Percentiles rank a stretch among this genome's conserved stretches.
phyloP scores from a whole-genome alignment of 2,113 vertebrate species.

The Nothoprocta perdicaria region DNA sequence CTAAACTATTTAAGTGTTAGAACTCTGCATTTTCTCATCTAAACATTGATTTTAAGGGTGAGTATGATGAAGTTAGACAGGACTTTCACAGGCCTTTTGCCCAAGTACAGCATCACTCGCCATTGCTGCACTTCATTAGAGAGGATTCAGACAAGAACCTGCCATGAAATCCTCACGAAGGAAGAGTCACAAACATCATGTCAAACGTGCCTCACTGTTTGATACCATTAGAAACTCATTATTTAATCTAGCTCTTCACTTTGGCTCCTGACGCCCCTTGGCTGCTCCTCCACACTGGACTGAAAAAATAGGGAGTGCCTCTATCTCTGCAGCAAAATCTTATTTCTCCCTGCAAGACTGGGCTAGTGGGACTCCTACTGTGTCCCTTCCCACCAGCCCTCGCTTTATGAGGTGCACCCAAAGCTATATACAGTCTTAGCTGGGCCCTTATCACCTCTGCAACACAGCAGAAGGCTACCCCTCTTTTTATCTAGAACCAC shows the following conservation, averaged over 20 bases:
- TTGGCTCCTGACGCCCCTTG: not conserved
- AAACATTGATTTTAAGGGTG: not conserved
- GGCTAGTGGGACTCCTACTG: not conserved
- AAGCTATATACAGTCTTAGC: not conserved
- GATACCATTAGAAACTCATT: not conserved
- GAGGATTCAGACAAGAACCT: not conserved
- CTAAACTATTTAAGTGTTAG: not conserved
- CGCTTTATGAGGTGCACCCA: not conserved
- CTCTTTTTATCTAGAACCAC: not conserved
- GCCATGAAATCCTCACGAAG: rapidly evolving
- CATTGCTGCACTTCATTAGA: not conserved
- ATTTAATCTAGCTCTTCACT: not conserved
- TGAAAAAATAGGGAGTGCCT: not conserved
- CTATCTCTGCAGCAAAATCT: not conserved
- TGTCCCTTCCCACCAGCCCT: not conserved
- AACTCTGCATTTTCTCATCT: not conserved
- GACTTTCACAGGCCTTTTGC: not conserved
- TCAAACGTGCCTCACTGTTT: not conserved
- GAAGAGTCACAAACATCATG: not conserved
- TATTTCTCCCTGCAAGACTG: not conserved
- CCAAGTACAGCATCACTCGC: not conserved
- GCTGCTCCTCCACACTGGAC: not conserved
- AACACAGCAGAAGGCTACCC: not conserved
- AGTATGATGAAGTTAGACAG: not conserved
- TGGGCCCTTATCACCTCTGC: not conserved